Evolutionary conservation across 2,888 invertebrate genomes (phyloP).

Genomic region (Phengaris arion): DNA sequence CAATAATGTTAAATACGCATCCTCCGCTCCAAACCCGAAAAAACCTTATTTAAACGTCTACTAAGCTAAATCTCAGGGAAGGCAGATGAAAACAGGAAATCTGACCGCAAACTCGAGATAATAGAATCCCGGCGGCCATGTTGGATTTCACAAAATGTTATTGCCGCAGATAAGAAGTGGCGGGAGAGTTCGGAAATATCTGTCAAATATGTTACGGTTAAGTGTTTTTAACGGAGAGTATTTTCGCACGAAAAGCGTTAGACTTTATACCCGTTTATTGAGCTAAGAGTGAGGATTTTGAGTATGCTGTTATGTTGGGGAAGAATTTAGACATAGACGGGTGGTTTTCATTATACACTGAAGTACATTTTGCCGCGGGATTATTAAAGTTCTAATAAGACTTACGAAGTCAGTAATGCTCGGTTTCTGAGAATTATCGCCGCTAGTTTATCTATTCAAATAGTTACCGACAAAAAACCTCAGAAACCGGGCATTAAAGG

Average conservation of each 20-base stretch:
- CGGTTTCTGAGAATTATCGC: not conserved
- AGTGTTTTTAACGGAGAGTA: conserved; percentile 35
- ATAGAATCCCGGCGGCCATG: conserved; percentile 39
- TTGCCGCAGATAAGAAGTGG: conserved; percentile 43
- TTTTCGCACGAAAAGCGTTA: conserved; percentile 24
- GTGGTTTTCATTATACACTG: not conserved
- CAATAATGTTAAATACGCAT: conserved; percentile 12
- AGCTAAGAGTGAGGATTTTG: conserved; percentile 1
- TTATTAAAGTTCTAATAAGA: not conserved
- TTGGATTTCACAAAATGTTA: conserved; percentile 44
- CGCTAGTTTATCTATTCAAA: too few relatives aligned
- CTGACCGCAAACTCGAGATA: conserved; percentile 39
- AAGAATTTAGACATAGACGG: not conserved
- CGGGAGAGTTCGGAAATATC: conserved; percentile 39
- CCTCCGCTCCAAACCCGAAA: not conserved
- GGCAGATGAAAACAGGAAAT: conserved; percentile 34
- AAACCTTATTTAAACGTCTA: conserved; percentile 11
- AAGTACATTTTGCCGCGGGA: not conserved
- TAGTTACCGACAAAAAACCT: too few relatives aligned
- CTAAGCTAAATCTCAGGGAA: conserved; percentile 13
- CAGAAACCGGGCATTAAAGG: too few relatives aligned
- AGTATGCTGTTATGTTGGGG: not conserved
- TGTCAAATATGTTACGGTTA: conserved; percentile 41
- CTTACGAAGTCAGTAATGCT: not conserved
- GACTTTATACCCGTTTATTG: conserved; percentile 28